phyloP scores from a whole-genome alignment of 1,140 invertebrate genomes.

The Eulimnadia texana region DNA sequence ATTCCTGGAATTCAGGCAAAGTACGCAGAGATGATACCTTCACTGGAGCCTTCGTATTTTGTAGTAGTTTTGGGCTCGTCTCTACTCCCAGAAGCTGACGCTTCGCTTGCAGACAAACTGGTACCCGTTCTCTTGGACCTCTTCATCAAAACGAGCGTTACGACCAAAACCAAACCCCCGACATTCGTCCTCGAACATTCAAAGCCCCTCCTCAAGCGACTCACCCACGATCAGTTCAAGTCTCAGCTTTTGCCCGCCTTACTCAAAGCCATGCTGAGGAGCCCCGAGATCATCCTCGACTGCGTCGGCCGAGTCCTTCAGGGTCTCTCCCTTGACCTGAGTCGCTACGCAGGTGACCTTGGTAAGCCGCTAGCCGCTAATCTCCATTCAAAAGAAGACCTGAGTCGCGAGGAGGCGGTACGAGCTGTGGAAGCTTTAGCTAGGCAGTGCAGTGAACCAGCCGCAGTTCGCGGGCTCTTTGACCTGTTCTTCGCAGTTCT shows the following conservation, averaged over 20 bases:
- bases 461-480: conserved; percentile 50
- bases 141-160: conserved; percentile 66
- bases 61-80: conserved; percentile 26
- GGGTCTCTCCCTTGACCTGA: conserved; percentile 59
- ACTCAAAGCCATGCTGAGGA: conserved; percentile 84
- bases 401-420: conserved; percentile 47
- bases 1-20: conserved; percentile 19
- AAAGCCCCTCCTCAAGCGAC: conserved; percentile 42
- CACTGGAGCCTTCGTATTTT: conserved; percentile 25
- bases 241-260: conserved; percentile 58
- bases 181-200: conserved; percentile 47
- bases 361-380: conserved; percentile 63
- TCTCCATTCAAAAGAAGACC: conserved; percentile 23
- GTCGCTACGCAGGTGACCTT: conserved; percentile 59
- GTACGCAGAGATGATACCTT: conserved; percentile 25
- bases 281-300: conserved; percentile 77
- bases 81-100: conserved; percentile 28
- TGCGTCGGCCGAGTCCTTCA: conserved; percentile 57
- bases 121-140: conserved; percentile 45
- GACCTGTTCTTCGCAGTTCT: conserved; percentile 64
- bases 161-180: conserved; percentile 58
- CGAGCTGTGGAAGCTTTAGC: conserved; percentile 51
- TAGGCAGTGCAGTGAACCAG: conserved; percentile 50
- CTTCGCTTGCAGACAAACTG: conserved; percentile 24
- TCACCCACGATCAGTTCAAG: conserved; percentile 60